Conservation (phyloP, 64 coral and sea anemone genomes). For the Dendrophyllia cribrosa region DNA sequence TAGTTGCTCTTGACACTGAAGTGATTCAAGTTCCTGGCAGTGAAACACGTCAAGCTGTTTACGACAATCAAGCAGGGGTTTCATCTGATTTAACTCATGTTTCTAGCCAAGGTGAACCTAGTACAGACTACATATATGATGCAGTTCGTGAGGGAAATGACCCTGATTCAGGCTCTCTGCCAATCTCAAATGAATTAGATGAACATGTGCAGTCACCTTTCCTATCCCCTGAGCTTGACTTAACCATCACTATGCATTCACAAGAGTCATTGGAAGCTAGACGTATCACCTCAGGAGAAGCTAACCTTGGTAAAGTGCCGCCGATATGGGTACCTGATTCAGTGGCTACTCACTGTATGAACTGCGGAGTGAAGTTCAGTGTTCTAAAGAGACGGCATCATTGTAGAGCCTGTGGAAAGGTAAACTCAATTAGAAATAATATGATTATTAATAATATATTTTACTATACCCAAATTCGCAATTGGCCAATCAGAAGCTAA, state of each 20-base stretch:
- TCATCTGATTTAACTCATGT: background rate
- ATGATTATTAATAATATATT: too few species aligned
- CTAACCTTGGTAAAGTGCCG: slow-evolving; percentile 83
- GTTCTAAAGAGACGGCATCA: slow-evolving; percentile 90
- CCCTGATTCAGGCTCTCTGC: background rate
- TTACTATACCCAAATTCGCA: too few species aligned
- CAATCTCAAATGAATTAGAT: background rate
- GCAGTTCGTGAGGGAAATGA: background rate
- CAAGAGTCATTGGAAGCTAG: background rate
- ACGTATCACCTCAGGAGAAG: slow-evolving; percentile 82
- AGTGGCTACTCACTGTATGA: slow-evolving; percentile 88
- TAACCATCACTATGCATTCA: slow-evolving; percentile 22
- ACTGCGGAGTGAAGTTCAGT: slow-evolving; percentile 85
- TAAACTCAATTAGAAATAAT: background rate
- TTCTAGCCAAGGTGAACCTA: background rate
- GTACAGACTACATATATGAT: background rate
- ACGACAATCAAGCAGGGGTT: background rate
- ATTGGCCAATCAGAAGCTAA: too few species aligned
- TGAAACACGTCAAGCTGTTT: background rate
- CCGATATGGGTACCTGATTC: slow-evolving; percentile 93
- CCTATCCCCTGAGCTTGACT: background rate
- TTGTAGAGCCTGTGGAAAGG: slow-evolving; percentile 99
- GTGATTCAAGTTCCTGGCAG: background rate
- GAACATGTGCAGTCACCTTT: background rate
- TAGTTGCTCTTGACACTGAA: background rate